Evolutionary conservation across 1,140 invertebrate genomes (phyloP).

Genomic region (Macrocentrus cingulum): DNA sequence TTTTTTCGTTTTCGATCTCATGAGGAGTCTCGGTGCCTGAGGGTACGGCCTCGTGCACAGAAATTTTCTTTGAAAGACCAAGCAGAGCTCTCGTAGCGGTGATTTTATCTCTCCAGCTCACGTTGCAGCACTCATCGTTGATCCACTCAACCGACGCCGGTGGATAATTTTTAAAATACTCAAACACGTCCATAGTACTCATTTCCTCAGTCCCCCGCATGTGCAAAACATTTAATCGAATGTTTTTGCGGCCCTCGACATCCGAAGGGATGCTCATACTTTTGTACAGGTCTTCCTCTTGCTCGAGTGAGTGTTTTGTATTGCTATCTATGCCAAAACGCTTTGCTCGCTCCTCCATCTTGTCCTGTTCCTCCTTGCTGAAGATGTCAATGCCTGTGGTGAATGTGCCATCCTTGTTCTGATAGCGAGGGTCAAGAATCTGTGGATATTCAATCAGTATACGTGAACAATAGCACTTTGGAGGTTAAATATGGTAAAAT

Average conservation of each 20-base stretch:
- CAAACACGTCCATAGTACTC: slow-evolving; percentile 75
- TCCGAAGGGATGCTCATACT: slow-evolving; percentile 72
- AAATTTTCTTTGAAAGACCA: slow-evolving; percentile 62
- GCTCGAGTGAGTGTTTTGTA: slow-evolving; percentile 57
- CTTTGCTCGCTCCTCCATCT: slow-evolving; percentile 69
- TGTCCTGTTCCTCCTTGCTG: slow-evolving; percentile 65
- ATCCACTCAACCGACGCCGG: slow-evolving; percentile 79
- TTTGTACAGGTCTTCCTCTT: slow-evolving; percentile 66
- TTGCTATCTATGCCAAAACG: slow-evolving; percentile 67
- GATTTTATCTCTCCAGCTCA: slow-evolving; percentile 73
- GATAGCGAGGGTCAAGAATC: slow-evolving; percentile 28
- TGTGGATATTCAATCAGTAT: neutral
- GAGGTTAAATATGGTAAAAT: too few species aligned
- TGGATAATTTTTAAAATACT: slow-evolving; percentile 74
- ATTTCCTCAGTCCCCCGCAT: slow-evolving; percentile 74
- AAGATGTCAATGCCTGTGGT: slow-evolving; percentile 64
- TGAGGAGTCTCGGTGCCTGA: slow-evolving; percentile 41
- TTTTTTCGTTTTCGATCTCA: slow-evolving; percentile 24
- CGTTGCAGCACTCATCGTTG: slow-evolving; percentile 77
- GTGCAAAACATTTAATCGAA: slow-evolving; percentile 73
- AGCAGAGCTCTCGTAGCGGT: slow-evolving; percentile 72
- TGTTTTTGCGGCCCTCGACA: slow-evolving; percentile 62
- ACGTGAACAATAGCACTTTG: too few species aligned
- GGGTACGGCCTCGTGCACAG: too few species aligned
- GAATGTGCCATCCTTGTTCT: slow-evolving; percentile 60